These are phyloP conservation scores for Prinia subflava DNA, from an alignment of 2,113 vertebrate species.

Conservation along the genomic window DNA sequence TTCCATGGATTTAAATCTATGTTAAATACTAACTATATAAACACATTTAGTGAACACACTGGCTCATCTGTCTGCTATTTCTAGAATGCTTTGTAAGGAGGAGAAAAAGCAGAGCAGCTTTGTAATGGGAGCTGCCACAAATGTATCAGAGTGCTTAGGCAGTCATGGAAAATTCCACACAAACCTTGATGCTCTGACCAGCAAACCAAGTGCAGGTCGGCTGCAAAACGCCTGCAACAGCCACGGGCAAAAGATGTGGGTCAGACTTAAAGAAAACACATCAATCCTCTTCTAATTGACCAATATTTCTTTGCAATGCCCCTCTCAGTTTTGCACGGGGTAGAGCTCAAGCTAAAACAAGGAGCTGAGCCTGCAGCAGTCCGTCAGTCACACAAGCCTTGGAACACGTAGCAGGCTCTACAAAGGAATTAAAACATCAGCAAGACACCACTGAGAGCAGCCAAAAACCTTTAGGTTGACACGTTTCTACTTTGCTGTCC, in stretches of 20 bases:
- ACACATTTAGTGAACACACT: slow-evolving; percentile 45
- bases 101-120: slow-evolving; percentile 57
- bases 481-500: background rate
- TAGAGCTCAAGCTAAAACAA: background rate
- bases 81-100: slow-evolving; percentile 69
- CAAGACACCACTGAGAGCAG: background rate
- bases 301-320: background rate
- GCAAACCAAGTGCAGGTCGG: slow-evolving; percentile 30
- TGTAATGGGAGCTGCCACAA: slow-evolving; percentile 60
- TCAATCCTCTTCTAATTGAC: background rate
- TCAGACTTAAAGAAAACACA: background rate
- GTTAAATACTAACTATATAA: slow-evolving; percentile 51
- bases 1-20: slow-evolving; percentile 26
- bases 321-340: background rate
- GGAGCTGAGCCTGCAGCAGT: background rate
- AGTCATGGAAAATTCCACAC: slow-evolving; percentile 80
- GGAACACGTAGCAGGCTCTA: background rate
- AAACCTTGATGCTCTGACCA: slow-evolving; percentile 63
- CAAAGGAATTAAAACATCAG: slow-evolving; percentile 4
- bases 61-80: slow-evolving; percentile 67
- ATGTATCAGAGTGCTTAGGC: slow-evolving; percentile 57
- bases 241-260: background rate
- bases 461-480: background rate
- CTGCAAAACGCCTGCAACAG: background rate
- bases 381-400: background rate